Evolutionary conservation across 2,113 vertebrate genomes (phyloP).

Genomic region (Nothoprocta pentlandii): DNA sequence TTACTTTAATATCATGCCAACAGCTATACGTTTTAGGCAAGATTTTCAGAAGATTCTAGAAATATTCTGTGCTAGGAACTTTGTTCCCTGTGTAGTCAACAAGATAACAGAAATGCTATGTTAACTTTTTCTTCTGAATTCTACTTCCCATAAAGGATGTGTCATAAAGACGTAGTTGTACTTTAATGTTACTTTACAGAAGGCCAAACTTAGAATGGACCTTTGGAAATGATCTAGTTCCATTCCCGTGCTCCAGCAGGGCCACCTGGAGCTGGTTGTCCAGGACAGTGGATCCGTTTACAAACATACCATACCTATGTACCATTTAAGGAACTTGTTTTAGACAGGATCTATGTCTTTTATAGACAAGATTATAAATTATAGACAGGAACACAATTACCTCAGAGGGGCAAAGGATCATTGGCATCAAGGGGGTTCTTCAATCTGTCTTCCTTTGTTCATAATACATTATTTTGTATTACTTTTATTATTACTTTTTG

Average conservation of each 20-base stretch:
- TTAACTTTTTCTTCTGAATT: background rate
- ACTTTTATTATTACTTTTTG: background rate
- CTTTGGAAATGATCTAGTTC: background rate
- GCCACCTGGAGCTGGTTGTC: background rate
- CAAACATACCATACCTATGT: background rate
- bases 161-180: background rate
- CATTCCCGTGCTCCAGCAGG: background rate
- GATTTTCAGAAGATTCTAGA: background rate
- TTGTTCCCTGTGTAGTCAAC: background rate
- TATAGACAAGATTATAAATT: background rate
- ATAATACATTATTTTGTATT: background rate
- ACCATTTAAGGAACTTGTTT: rapidly evolving
- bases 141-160: background rate
- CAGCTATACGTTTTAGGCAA: background rate
- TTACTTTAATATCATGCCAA: background rate
- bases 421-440: background rate
- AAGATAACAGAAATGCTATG: background rate
- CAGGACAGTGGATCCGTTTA: background rate
- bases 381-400: background rate
- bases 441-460: background rate
- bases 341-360: no score
- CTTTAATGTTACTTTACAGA: background rate
- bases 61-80: background rate
- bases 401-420: background rate
- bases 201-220: background rate